Evolutionary conservation across 2,113 vertebrate genomes (phyloP), one percentile per base, ranked within the genome.

Genomic region (Myrmecobius fasciatus): DNA sequence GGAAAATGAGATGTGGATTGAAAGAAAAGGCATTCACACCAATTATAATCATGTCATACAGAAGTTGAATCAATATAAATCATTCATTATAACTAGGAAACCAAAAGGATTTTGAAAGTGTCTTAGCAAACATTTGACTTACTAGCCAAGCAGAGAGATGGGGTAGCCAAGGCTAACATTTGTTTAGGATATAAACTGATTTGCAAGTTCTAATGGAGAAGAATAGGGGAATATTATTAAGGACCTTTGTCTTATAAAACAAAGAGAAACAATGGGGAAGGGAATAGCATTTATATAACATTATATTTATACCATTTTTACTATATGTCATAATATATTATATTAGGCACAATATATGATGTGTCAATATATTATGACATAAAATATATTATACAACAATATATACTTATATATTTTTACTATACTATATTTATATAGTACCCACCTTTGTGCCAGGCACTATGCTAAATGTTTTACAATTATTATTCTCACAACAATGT

Each of bases 21-120:
- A n/a, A 83, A 83, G n/a, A 43, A 83, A 43, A 83, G 67, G 67
- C 67, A 83, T 83, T 83, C 67, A 83, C 67, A 83, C 67, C 67
- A 83, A 83, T 83, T 83, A 83, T 83, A 83, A 83, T 83, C n/a
- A 83, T 83, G 67, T 43, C 67, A 83, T 43, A 83, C 67, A 83
- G 20, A 83, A 83, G 20, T n/a, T 83, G 67, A 83, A 83, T 43
- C 67, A 83, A 83, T 83, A 83, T 43, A 83, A 83, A 83, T 83
- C 67, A 24, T 24, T 43, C 67, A 43, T n/a, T 43, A 43, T 43
- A 83, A 83, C 67, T 83, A 83, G 67, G n/a, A 83, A 7, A 83
- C 36, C n/a, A 83, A 83, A 43, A 43, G n/a, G 22, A 83, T 83
- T 43, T 43, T 8, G 2, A 24, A 83, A 83, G 17, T n/a, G 20